A percentile compares a stretch with the other conserved stretches of the same genome.
Evolutionary conservation across 2,888 invertebrate species (phyloP).

Genomic region (Calameuta idolon): DNA sequence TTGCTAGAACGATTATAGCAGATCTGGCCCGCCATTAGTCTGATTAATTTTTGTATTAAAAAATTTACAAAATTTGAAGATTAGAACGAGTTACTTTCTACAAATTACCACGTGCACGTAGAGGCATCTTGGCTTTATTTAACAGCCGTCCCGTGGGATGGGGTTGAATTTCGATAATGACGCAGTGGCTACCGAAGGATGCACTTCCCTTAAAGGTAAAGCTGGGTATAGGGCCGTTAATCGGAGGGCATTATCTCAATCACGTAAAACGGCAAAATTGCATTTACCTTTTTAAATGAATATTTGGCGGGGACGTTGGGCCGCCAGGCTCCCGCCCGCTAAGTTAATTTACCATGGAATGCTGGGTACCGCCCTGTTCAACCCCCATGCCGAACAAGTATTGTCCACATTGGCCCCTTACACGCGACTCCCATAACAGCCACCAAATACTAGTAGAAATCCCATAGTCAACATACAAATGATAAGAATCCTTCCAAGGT

Average conservation of each 20-base stretch:
- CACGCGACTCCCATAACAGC: no score
- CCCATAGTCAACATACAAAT: no score
- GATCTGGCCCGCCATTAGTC: no score
- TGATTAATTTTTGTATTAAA: no score
- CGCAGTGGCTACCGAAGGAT: slow-evolving; percentile 57
- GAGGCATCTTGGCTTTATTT: neutral
- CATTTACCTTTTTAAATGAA: slow-evolving; percentile 68
- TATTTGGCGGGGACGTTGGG: slow-evolving; percentile 61
- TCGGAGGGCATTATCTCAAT: slow-evolving; percentile 67
- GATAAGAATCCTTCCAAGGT: no score
- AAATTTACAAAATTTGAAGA: no score
- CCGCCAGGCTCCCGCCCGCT: slow-evolving; percentile 64
- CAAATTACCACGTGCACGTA: no score
- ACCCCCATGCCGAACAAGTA: slow-evolving; percentile 50
- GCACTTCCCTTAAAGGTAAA: no score
- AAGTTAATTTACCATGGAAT: slow-evolving; percentile 67
- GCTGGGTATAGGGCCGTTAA: slow-evolving; percentile 51
- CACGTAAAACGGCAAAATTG: slow-evolving; percentile 67
- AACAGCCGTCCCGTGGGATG: slow-evolving; percentile 29
- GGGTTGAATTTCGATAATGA: slow-evolving; percentile 61
- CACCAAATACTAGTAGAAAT: no score
- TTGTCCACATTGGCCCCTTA: slow-evolving; percentile 38
- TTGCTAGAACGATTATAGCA: no score
- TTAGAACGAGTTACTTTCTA: no score
- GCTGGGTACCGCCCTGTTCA: slow-evolving; percentile 63